Evolutionary conservation across 1,140 invertebrate genomes (phyloP).

Genomic region (Latrodectus geometricus): DNA sequence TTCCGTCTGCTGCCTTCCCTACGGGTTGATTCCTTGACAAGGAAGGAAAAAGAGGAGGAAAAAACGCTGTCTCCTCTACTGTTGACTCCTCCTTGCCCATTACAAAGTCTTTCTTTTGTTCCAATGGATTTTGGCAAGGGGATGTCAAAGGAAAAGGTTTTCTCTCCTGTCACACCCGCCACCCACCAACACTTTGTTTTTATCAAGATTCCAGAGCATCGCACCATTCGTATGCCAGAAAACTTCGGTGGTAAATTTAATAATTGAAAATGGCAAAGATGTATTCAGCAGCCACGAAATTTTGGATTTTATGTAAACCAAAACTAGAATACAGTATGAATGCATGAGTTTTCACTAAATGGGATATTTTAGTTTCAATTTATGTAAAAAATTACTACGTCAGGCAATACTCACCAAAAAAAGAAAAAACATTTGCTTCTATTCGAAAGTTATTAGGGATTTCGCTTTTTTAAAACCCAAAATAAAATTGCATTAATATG

Average conservation of each 20-base stretch:
- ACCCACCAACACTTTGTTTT: constrained; percentile 5
- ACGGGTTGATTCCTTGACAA: constrained; percentile 53
- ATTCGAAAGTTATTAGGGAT: too few species aligned
- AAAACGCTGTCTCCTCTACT: neutral
- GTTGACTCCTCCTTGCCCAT: constrained; percentile 36
- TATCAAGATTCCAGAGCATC: neutral
- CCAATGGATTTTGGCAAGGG: constrained; percentile 50
- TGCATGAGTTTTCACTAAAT: too few species aligned
- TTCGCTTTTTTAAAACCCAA: too few species aligned
- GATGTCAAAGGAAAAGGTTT: constrained; percentile 41
- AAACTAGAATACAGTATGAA: too few species aligned
- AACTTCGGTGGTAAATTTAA: neutral
- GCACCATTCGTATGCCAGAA: neutral
- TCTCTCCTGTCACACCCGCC: constrained; percentile 1
- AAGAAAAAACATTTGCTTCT: too few species aligned
- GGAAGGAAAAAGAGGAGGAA: constrained; percentile 18
- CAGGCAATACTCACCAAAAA: too few species aligned
- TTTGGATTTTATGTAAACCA: too few species aligned
- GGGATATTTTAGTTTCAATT: too few species aligned
- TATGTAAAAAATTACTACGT: too few species aligned
- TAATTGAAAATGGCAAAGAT: too few species aligned
- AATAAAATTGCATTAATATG: too few species aligned
- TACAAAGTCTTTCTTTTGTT: constrained; percentile 35
- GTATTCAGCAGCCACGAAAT: too few species aligned
- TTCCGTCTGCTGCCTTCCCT: constrained; percentile 22